Base-by-base conservation (phyloP, 2,888 invertebrate genomes). In the Tachina fera region DNA sequence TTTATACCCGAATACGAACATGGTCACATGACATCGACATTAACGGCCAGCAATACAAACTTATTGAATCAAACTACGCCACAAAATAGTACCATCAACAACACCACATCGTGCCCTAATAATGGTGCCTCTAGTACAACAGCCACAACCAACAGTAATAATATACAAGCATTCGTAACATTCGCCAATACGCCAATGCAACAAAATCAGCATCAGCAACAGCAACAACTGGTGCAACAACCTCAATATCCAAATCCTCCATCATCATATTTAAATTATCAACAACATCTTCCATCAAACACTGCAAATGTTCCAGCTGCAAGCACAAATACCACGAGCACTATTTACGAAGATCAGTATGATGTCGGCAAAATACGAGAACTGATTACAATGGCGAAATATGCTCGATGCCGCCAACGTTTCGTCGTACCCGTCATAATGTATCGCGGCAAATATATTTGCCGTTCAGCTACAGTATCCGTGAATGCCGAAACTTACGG, bases 401-500 rank as follows among this genome's bases (percentile, higher is more conserved):
- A 95, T 90, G 96, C 96, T 2, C 92, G 96, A 88, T 96, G 96
- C 91, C 94, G 96, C 71, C 95, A 96, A 75, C 93, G 97, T 89
- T 97, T 97, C 92, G 95, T 96, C 31, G 93, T 96, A 68, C 96
- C 97, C 65, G 96, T 96, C 14, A 96, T 97, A 88, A 93, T 96
- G 84, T 96, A 94, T 91, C 95, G 95, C 87, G 96, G 96, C 86
- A 96, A 96, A 90, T 94, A 95, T 88, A 94, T 96, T 67, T 96
- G 96, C 91, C 95, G 97, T 68, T 96, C 96, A 16, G 95, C 96
- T 1, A 97, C 97, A 0, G 91, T 96, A 68, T 95, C 96, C 0
- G 95, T 96, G 53, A 95, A 95, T 83, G 95, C 95, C 14, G 97
- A 97, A 92, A 95, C 96, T 78, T 96, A 96, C 90, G 95, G 95